Evolutionary conservation across 2,888 invertebrate species (phyloP), one percentile per base, ranked within the genome.

Genomic region (Theretra japonica): DNA sequence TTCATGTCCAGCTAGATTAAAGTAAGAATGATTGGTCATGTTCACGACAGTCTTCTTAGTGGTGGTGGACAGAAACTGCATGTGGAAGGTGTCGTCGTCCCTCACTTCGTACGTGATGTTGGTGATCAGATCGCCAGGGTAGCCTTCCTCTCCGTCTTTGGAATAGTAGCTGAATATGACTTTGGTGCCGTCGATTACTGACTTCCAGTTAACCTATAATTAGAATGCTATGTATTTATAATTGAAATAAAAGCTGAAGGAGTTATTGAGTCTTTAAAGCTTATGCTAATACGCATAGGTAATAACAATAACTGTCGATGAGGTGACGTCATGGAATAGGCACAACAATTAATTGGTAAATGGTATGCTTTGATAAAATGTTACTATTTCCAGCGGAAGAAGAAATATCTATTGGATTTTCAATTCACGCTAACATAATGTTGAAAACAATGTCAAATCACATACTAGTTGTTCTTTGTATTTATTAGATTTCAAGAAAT

Each of bases 11-110:
- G 97, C 98, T 74, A 99, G 92, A 90, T 99, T 99, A 89, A 99
- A 99, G 88, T 98, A 99, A 17, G 98, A 96, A 88, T 99, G 99
- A 88, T 98, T 98, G 15, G 98, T 98, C 76, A 99, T 90, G 88
- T 98, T 99, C 62, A 99, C 95, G 8, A 97, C 96, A 0, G 99
- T 98, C 58, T 97, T 95, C 88, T 97, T 97, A 0, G 96, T 96
- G 3, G 97, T 95, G 0, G 95, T 96, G 0, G 97, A 97, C 73
- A 94, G 95, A 90, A 97, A 98, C 73, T 96, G 95, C 15, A 99
- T 95, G 56, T 95, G 88, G 57, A 99, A 91, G 73, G 95, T 95
- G 81, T 97, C 96, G 72, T 97, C 95, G 1, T 96, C 95, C 0
- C 95, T 96, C 25, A 99, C 93, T 76, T 95, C 95, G 84, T 97